Evolutionary conservation across 2,113 vertebrate species (phyloP).

Genomic region (Geococcyx californianus): DNA sequence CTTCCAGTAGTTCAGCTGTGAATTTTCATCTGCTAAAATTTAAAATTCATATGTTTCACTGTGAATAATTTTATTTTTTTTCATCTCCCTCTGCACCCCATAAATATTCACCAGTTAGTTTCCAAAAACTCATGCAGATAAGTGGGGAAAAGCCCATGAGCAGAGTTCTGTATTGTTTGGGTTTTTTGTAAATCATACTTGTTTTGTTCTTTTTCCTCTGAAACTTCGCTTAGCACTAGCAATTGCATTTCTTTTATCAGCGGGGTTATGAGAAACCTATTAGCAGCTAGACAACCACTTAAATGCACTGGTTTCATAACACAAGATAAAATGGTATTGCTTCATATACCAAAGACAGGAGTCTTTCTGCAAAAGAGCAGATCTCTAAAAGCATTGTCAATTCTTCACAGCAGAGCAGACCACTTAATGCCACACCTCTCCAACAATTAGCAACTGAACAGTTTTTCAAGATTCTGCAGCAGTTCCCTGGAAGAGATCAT

Average conservation of each 20-base stretch:
- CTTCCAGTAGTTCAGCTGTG: constrained; percentile 23
- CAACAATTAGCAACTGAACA: background rate
- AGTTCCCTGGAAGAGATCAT: background rate
- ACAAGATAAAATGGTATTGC: background rate
- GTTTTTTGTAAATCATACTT: background rate
- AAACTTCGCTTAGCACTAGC: background rate
- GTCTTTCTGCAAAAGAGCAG: background rate
- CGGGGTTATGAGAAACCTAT: background rate
- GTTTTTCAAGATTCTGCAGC: background rate
- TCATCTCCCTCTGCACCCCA: background rate
- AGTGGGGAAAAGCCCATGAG: background rate
- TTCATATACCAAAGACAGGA: background rate
- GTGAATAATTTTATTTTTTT: constrained; percentile 42
- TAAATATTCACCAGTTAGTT: constrained; percentile 40
- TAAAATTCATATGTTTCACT: constrained; percentile 40
- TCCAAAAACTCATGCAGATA: background rate
- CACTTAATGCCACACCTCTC: background rate
- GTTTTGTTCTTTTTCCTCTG: background rate
- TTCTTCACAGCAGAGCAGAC: background rate
- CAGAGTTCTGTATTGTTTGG: background rate
- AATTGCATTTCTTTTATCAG: background rate
- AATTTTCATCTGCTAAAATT: constrained; percentile 32
- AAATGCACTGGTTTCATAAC: background rate
- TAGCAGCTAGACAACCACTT: background rate
- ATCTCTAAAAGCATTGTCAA: background rate